phyloP scores from a whole-genome alignment of 2,797 vertebrate species.

The Oreochromis grahami region DNA sequence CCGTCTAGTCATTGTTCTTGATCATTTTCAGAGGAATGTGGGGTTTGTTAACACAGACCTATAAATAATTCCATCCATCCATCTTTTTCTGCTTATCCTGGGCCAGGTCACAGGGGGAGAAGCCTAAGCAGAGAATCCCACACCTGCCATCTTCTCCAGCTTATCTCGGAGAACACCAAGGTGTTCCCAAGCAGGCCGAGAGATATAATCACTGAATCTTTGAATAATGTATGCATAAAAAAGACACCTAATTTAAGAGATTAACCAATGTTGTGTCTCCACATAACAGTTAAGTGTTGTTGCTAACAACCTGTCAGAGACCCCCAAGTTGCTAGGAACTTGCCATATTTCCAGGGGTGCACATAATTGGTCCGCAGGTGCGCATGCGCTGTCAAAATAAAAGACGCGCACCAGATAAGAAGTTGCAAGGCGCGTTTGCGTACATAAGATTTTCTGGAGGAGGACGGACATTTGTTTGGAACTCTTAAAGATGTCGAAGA shows the following conservation, averaged over 20 bases:
- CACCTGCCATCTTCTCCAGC: not conserved
- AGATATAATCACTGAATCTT: not conserved
- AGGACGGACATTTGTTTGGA: too few species aligned
- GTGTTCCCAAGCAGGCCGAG: not conserved
- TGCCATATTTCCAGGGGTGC: too few species aligned
- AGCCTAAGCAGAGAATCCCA: not conserved
- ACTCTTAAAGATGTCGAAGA: too few species aligned
- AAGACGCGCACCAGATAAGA: too few species aligned
- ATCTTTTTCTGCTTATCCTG: not conserved
- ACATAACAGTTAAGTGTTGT: not conserved
- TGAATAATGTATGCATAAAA: not conserved
- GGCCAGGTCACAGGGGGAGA: not conserved
- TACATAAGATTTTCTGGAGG: too few species aligned
- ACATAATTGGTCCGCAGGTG: too few species aligned
- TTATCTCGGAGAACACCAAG: too few species aligned
- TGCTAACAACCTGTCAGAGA: not conserved
- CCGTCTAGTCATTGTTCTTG: not conserved
- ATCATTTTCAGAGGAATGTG: not conserved
- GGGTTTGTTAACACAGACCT: not conserved
- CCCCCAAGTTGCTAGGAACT: not conserved
- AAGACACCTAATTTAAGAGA: not conserved
- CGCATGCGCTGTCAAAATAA: too few species aligned
- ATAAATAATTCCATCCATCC: not conserved
- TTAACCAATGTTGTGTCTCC: not conserved
- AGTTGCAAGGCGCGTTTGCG: too few species aligned